Evolutionary conservation across 2,888 invertebrate species (phyloP), one percentile per base, ranked within the genome.

Genomic region (Frankliniella fusca): DNA sequence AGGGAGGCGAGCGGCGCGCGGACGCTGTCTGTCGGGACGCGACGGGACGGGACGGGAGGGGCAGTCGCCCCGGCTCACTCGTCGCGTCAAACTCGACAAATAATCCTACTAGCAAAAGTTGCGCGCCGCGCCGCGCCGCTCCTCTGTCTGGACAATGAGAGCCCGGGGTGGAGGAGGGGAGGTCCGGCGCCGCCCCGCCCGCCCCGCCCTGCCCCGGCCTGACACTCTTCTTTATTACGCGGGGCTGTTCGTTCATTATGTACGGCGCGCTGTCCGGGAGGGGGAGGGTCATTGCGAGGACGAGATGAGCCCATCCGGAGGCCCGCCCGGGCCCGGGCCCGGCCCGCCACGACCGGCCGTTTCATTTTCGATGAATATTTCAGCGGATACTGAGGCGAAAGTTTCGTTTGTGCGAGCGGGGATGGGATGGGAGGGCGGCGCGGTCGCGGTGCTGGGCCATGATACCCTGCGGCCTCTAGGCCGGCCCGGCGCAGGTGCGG

Each of bases 211-310:
- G 15, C 18, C 20, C 20, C 61, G 61, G 7, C n/a, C n/a, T 61
- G 61, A 61, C 61, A 61, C 61, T 54, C 54, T 61, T 23, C 70
- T 76, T 76, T 76, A 76, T 76, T 76, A 76, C 70, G 70, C 70
- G 23, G 70, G 70, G 70, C 70, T 27, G 27, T 76, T 76, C 70
- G 70, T 76, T 76, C 70, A 76, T 76, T 76, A 76, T 76, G 70
- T 27, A 76, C 23, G 23, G n/a, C 10, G n/a, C 27, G 70, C 12
- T 12, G 70, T 23, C 70, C 70, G 65, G 65, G 20, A n/a, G 38
- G 38, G 38, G 38, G 38, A 38, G 38, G 38, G 38, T 38, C 38
- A n/a, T 61, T 11, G 61, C 10, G 70, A 76, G 70, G 61, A 61
- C 18, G 61, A 18, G 18, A 54, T 54, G 61, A 18, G 61, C 38